These are phyloP conservation scores for Chionomys nivalis DNA, from an alignment of 2,113 vertebrate genomes.

Conservation along the genomic window DNA sequence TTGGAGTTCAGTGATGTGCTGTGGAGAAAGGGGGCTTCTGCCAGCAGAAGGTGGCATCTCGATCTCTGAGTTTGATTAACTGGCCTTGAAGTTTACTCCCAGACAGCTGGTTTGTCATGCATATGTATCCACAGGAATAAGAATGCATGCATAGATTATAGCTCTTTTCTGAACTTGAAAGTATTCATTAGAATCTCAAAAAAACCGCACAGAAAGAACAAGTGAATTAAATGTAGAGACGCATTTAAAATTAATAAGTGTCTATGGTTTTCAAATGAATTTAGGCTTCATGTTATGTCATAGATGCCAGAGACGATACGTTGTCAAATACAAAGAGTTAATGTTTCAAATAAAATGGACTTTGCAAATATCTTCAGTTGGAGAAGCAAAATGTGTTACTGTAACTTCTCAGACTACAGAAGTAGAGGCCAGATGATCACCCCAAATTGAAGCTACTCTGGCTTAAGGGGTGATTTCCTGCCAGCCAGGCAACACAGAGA, in stretches of 20 bases:
- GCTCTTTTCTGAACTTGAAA: neutral
- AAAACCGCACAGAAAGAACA: neutral
- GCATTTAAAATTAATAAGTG: neutral
- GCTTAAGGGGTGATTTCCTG: neutral
- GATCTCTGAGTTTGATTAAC: constrained; percentile 9
- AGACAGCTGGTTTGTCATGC: neutral
- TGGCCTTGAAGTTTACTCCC: neutral
- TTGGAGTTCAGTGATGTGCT: neutral
- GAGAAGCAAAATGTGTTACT: constrained; percentile 39
- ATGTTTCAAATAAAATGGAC: neutral
- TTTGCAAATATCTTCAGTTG: constrained; percentile 1
- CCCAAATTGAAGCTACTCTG: neutral
- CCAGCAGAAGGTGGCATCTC: neutral
- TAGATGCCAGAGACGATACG: neutral
- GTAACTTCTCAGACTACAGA: neutral
- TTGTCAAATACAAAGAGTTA: neutral
- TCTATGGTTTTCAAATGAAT: neutral
- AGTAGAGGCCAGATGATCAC: no score
- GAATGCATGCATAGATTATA: neutral
- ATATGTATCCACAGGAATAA: neutral
- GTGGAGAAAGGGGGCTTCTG: neutral
- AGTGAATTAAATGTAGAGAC: neutral
- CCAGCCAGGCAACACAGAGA: neutral
- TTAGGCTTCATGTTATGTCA: neutral
- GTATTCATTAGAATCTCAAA: neutral